Evolutionary conservation across 1,140 invertebrate genomes (phyloP).

Genomic region (Phthorimaea operculella): DNA sequence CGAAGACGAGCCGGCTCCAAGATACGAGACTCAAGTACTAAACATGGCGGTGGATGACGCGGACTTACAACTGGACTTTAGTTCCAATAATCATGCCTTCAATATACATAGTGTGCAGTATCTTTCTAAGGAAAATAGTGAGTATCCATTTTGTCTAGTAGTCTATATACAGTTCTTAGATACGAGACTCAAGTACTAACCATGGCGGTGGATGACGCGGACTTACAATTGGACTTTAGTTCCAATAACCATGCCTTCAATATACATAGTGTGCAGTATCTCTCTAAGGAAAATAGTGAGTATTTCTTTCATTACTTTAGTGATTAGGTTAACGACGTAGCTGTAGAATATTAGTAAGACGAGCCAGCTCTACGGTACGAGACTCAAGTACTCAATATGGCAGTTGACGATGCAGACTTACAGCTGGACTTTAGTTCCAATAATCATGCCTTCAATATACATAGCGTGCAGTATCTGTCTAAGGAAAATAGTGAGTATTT

Average conservation of each 20-base stretch:
- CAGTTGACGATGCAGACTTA: constrained; percentile 85
- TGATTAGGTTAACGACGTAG: too few species aligned
- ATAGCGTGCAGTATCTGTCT: constrained; percentile 86
- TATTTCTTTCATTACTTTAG: too few species aligned
- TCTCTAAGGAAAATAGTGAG: constrained; percentile 81
- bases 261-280: constrained; percentile 85
- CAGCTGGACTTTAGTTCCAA: constrained; percentile 88
- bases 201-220: constrained; percentile 90
- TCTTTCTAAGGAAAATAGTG: constrained; percentile 82
- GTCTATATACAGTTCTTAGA: constrained; percentile 46
- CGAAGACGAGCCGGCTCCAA: constrained; percentile 51
- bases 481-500: constrained; percentile 75
- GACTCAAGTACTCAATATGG: constrained; percentile 83
- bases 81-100: constrained; percentile 87
- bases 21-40: constrained; percentile 72
- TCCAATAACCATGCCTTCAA: constrained; percentile 88
- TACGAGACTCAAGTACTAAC: constrained; percentile 75
- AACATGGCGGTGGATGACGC: constrained; percentile 91
- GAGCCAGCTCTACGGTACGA: constrained; percentile 56
- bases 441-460: constrained; percentile 87
- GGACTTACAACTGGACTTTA: constrained; percentile 87
- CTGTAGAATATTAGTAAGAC: too few species aligned
- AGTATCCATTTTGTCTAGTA: constrained; percentile 20
- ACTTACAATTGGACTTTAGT: constrained; percentile 87
- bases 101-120: constrained; percentile 87